Conservation (phyloP, 2,797 vertebrate genomes). For the Tokudaia tokunoshimensis region DNA sequence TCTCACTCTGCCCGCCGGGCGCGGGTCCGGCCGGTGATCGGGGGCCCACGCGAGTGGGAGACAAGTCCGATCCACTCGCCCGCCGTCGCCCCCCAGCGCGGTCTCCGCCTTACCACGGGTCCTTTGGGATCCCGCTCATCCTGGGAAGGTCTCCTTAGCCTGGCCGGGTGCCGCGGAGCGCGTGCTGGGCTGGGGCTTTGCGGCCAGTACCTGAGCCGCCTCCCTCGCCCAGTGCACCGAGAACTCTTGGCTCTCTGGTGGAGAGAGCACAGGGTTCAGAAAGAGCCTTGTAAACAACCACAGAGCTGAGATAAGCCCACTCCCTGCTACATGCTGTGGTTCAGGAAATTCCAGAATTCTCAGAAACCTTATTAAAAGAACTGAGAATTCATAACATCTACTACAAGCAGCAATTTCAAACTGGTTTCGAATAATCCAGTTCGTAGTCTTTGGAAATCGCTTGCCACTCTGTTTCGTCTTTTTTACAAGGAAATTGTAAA, state of each 20-base stretch:
- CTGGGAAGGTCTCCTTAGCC: not conserved
- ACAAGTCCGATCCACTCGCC: not conserved
- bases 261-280: not conserved
- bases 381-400: slow-evolving; percentile 29
- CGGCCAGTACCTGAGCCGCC: slow-evolving; percentile 15
- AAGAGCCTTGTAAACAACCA: slow-evolving; percentile 49
- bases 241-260: not conserved
- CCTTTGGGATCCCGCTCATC: not conserved
- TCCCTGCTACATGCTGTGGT: slow-evolving; percentile 9
- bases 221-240: not conserved
- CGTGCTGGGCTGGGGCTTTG: not conserved
- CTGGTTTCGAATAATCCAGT: not conserved
- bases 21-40: not conserved
- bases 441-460: slow-evolving; percentile 55
- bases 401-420: slow-evolving; percentile 33
- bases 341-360: slow-evolving; percentile 79
- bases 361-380: slow-evolving; percentile 69
- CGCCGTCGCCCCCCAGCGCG: not conserved
- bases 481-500: slow-evolving; percentile 13
- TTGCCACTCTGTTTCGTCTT: not conserved
- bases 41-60: not conserved
- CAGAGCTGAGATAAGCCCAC: slow-evolving; percentile 52
- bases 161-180: not conserved
- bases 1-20: not conserved
- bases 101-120: not conserved